Evolutionary conservation across 2,113 vertebrate species (phyloP), one percentile per base, ranked within the genome.

Genomic region (Macquaria ambigua): DNA sequence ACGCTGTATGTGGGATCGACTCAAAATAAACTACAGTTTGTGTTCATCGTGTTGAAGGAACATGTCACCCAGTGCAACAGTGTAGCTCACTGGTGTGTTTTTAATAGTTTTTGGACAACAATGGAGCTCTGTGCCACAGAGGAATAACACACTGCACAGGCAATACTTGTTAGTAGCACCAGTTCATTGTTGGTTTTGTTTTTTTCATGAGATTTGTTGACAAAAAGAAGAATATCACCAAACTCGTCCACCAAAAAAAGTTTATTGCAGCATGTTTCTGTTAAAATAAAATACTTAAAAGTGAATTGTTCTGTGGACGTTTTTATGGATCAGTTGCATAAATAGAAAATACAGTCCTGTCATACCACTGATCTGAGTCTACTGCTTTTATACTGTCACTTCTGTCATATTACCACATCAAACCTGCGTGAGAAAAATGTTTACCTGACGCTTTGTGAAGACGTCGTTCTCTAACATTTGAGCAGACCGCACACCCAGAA

Each of bases 371-470:
- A 78, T 74, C 34, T 68, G 14, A 78, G 46, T 34, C 34, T 34
- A 34, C 34, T 34, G 3, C 34, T 34, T 1, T 34, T 34, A 1
- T 21, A 28, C 56, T 62, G 85, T 76, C 78, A 84, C 59, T 25
- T 73, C 61, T 21, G 23, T 85, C 62, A 39, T 7, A 66, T 80
- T 41, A 46, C 5, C 73, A 66, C 76, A 68, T 84, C 63, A 83
- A 83, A 81, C 72, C 25, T 21, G 53, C 52, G 11, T 1, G 8
- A 62, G 9, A 46, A 53, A 31, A 34, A 55, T 3, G 23, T 48
- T 59, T 43, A 6, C 34, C 12, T 61, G 74, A 62, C 41, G 34
- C 63, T 16, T 31, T 14, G 20, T 9, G 31, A 34, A 16, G 5
- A 39, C 5, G 25, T 5, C 1, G 6, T 31, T 39, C 11, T 11